phyloP scores from a whole-genome alignment of 2,797 vertebrate genomes.

The Macropodus opercularis region DNA sequence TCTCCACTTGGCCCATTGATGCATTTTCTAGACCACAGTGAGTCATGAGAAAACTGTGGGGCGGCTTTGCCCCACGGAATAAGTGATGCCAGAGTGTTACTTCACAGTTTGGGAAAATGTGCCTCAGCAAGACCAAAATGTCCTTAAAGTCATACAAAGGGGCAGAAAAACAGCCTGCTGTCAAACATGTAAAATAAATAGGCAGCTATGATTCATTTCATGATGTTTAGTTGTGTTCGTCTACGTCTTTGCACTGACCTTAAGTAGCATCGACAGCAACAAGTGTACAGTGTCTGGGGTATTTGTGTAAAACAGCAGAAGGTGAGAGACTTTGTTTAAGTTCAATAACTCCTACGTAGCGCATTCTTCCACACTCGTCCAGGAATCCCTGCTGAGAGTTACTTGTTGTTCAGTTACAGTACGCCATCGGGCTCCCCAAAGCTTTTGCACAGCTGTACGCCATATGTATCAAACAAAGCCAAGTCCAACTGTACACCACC shows the following conservation, averaged over 20 bases:
- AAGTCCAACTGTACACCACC: conserved; percentile 58
- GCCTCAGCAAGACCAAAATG: conserved; percentile 1
- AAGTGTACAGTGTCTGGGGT: not conserved
- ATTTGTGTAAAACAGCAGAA: not conserved
- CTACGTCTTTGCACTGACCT: not conserved
- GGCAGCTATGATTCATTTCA: not conserved
- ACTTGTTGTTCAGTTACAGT: conserved; percentile 68
- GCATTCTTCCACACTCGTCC: conserved; percentile 7
- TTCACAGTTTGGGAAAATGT: conserved; percentile 36
- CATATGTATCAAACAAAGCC: conserved; percentile 70
- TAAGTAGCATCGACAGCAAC: not conserved
- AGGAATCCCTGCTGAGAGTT: conserved; percentile 36
- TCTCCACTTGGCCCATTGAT: conserved; percentile 6
- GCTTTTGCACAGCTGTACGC: conserved; percentile 70
- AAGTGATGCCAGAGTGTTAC: conserved; percentile 32
- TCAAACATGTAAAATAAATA: not conserved
- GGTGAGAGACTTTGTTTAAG: conserved; percentile 28
- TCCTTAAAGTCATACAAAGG: conserved; percentile 12
- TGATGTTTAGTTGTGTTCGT: not conserved
- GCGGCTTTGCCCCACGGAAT: conserved; percentile 31
- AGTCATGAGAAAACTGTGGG: conserved; percentile 41
- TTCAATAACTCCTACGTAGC: conserved; percentile 50
- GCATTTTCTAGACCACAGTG: conserved; percentile 33
- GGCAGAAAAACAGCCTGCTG: not conserved
- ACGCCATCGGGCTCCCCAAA: conserved; percentile 41